Evolutionary conservation across 2,797 vertebrate species (phyloP).

Genomic region (Oreochromis grahami): DNA sequence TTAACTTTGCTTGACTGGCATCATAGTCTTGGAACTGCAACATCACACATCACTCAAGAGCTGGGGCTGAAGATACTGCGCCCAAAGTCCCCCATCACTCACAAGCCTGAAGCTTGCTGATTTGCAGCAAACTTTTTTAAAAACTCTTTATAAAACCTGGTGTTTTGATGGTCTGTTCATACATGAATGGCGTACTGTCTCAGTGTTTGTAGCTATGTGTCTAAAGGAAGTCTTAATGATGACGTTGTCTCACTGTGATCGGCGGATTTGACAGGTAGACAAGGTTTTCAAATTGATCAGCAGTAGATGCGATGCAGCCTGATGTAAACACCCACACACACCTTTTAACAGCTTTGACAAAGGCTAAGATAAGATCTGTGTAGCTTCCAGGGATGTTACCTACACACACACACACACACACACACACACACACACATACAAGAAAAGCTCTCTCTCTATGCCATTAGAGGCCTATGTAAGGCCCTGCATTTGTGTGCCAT

Average conservation of each 20-base stretch:
- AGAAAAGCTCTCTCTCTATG: conserved; percentile 26
- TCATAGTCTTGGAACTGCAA: not conserved
- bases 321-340: conserved; percentile 25
- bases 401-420: not conserved
- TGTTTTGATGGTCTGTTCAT: not conserved
- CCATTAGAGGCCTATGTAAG: not conserved
- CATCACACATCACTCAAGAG: not conserved
- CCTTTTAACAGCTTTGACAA: conserved; percentile 38
- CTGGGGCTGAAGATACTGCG: not conserved
- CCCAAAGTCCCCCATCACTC: accelerated
- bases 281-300: not conserved
- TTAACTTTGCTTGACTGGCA: not conserved
- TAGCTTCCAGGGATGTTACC: conserved; percentile 50
- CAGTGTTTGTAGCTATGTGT: not conserved
- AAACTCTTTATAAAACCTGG: not conserved
- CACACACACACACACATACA: not conserved
- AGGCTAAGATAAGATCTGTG: conserved; percentile 59
- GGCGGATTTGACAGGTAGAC: not conserved
- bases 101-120: not conserved
- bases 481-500: not conserved
- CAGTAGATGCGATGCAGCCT: not conserved
- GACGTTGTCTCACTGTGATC: not conserved
- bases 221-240: not conserved
- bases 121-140: not conserved
- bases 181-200: not conserved